Base-by-base conservation (phyloP, 2,888 invertebrate genomes). In the Ceramica pisi region DNA sequence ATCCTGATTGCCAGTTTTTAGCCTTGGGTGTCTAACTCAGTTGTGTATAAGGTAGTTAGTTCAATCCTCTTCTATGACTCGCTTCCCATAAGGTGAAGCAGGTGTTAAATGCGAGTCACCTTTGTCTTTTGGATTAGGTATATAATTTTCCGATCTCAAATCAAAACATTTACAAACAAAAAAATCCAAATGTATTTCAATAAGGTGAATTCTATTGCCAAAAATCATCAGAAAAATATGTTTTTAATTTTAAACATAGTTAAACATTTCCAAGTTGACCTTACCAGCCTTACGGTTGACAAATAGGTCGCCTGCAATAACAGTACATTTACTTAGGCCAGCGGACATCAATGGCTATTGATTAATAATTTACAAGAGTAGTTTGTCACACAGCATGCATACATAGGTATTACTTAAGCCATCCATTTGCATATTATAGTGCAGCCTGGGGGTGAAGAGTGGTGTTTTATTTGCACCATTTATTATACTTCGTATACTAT, bases 331-430 rank as follows among this genome's bases (percentile, higher is more conserved):
- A 51, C 56, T 61, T 51, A 51, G 46, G 41, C 60, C 31, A 41
- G 51, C 31, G 51, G 26, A 71, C 72, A 57, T 71, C 46, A 61
- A 62, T 61, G 66, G 57, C 41, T 53, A 35, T 57, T 59, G 48
- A 71, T 78, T 66, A 71, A 48, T 53, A 41, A 72, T 76, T 63
- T 72, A 78, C 57, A 16, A 44, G 66, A 72, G 53, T 44, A 66
- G 44, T 66, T 57, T 66, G 44, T 16, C 56, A 21, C 38, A 62
- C 60, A 35, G 26, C 21, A 66, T 38, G 51, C 19, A 44, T 57
- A n/a, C n/a, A n/a, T n/a, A n/a, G n/a, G n/a, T n/a, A 31, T 4
- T 64, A 38, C 26, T 48, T 31, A 35, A 41, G 23, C 48, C 14
- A 50, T 70, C 19, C 61, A 62, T 76, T 74, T 69, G 56, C 31